These are phyloP conservation scores for Phasianus colchicus DNA, from an alignment of 2,113 vertebrate species.

Conservation along the genomic window DNA sequence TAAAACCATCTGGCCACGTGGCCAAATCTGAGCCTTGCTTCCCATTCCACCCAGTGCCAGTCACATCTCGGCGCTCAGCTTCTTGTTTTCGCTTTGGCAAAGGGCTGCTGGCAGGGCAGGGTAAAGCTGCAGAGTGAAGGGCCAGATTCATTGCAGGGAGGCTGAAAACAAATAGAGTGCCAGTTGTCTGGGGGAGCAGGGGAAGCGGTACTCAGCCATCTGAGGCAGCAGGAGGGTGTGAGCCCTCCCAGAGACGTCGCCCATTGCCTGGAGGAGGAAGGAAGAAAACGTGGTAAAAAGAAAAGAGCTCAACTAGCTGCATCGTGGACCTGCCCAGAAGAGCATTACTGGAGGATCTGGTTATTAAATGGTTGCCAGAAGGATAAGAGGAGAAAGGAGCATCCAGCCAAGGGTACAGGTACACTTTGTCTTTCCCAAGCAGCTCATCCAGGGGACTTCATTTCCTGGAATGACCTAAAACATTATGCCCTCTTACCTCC, in stretches of 20 bases:
- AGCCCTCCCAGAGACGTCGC: not conserved
- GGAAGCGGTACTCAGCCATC: not conserved
- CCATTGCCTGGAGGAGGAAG: not conserved
- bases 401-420: not conserved
- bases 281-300: not conserved
- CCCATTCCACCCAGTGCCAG: not conserved
- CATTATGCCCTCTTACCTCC: not conserved
- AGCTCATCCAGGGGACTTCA: not conserved
- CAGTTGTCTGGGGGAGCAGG: not conserved
- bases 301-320: not conserved
- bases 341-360: not conserved
- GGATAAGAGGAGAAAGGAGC: not conserved
- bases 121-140: not conserved
- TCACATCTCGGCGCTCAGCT: not conserved
- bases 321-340: not conserved
- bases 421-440: not conserved
- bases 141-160: not conserved
- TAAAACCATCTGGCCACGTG: not conserved
- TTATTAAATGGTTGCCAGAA: not conserved
- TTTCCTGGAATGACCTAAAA: not conserved
- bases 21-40: not conserved
- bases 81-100: not conserved
- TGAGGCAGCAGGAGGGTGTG: not conserved
- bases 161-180: not conserved
- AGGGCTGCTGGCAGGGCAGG: conserved; percentile 2